Base-by-base conservation (phyloP, 92 coral and sea anemone genomes). In the Heteractis magnifica region DNA sequence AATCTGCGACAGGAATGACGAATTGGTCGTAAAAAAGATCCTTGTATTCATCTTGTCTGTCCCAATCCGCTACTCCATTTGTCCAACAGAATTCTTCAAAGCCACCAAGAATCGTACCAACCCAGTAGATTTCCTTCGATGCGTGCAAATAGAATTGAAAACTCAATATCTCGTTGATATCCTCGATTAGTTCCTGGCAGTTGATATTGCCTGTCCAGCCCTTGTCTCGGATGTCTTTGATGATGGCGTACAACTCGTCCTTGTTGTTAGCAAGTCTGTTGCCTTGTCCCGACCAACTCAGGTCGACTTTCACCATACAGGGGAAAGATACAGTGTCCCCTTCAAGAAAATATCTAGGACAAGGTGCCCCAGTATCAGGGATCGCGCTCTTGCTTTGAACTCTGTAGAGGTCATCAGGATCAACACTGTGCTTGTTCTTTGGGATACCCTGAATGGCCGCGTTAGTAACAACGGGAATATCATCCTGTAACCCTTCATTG, bases 281-380 rank as follows among this genome's bases (percentile, higher is more conserved):
- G 52, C 93, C 93, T 4, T 80, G 77, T 14, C 93, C 93, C 13
- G 84, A 75, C 85, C 88, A 81, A 64, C 84, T 72, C 80, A 82
- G 78, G 51, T 87, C 85, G 21, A 90, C 85, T 78, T 90, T 90
- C 20, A 90, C 83, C 79, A 90, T 72, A 79, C 93, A 90, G 0
- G 93, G 93, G 53, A 80, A 90, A 19, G 82, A 41, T 14, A 90
- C 50, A 16, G 13, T 50, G 4, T 77, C 72, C 34, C 83, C 86
- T 13, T 71, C 59, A 80, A 72, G 71, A 60, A 59, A 59, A 15
- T 87, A 84, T 13, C 70, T 44, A 6, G 93, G 93, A 81, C 60
- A 52, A 8, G 90, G 93, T 15, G 83, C 90, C 50, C 83, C 83
- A 52, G 80, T 72, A 34, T 90, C 88, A 14, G 85, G 87, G 18